phyloP scores from a whole-genome alignment of 2,888 invertebrate genomes.

The Orchestes rusci region DNA sequence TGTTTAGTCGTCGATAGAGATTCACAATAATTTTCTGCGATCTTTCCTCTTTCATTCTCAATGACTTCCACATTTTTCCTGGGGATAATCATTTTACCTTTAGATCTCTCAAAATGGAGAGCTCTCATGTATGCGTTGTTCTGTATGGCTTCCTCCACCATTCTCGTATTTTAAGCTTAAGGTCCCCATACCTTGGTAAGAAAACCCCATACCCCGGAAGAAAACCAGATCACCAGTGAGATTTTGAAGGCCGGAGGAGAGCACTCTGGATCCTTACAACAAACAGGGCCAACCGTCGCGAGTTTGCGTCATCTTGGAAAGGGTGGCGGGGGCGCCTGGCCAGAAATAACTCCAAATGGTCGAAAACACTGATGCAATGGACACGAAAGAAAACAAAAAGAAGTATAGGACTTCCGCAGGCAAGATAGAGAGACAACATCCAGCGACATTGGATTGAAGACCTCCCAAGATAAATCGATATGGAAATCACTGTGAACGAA shows the following conservation, averaged over 20 bases:
- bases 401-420: neutral
- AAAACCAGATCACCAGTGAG: constrained; percentile 3
- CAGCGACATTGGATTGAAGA: neutral
- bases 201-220: no score
- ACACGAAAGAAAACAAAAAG: neutral
- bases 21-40: neutral
- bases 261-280: no score
- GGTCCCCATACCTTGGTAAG: no score
- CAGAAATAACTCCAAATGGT: no score
- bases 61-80: no score
- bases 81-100: no score
- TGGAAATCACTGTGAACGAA: no score
- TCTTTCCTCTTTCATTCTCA: constrained; percentile 1
- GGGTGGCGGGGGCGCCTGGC: neutral
- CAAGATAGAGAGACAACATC: neutral
- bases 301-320: neutral
- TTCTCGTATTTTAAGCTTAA: no score
- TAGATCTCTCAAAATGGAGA: no score
- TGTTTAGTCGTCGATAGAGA: neutral
- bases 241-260: constrained; percentile 3
- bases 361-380: neutral
- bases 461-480: neutral
- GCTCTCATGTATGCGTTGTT: no score
- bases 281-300: neutral
- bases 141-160: no score